Evolutionary conservation across 2,113 vertebrate species (phyloP), one percentile per base, ranked within the genome.

Genomic region (Rhabdornis inornatus): DNA sequence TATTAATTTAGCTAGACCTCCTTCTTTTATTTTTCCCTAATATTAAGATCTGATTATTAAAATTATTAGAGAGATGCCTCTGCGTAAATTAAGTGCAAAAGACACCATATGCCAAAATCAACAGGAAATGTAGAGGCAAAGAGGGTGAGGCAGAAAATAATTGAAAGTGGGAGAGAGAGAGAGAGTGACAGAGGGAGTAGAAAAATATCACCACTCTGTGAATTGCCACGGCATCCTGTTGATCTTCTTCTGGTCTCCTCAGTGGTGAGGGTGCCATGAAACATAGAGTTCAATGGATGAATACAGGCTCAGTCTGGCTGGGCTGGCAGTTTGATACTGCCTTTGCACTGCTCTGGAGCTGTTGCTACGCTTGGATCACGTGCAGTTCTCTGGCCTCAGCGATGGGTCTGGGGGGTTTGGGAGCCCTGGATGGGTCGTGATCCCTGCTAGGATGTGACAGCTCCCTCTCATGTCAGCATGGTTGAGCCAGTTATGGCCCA

Each of bases 341-440:
- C 27, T 77, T 60, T 53, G 23, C 22, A 44, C 0, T 0, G 11
- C 12, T 59, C 18, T 45, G 55, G 33, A 23, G 37, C 22, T 53
- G 18, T 23, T 78, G 39, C 15, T 52, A 0, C 3, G 4, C 23
- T 45, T 45, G 33, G 33, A 53, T 33, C 55, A 15, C 0, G 0
- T 13, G 8, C 63, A 60, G 7, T 39, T 19, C 33, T 45, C 33
- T 23, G 45, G 64, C 7, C 27, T 19, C 64, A 61, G 39, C 55
- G 23, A 5, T 13, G 39, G 63, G 15, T 37, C 55, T 27, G 33
- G 22, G 18, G 47, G 28, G 8, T 39, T 13, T 69, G 27, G 27
- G 20, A 7, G 11, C 4, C 16, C 35, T 25, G 33, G 37, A 6
- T 18, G 37, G 33, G 45, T 23, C 33, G 10, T 5, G 53, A 27